These are phyloP conservation scores for Phaetusa simplex DNA, from an alignment of 2,113 vertebrate genomes.

Conservation along the genomic window DNA sequence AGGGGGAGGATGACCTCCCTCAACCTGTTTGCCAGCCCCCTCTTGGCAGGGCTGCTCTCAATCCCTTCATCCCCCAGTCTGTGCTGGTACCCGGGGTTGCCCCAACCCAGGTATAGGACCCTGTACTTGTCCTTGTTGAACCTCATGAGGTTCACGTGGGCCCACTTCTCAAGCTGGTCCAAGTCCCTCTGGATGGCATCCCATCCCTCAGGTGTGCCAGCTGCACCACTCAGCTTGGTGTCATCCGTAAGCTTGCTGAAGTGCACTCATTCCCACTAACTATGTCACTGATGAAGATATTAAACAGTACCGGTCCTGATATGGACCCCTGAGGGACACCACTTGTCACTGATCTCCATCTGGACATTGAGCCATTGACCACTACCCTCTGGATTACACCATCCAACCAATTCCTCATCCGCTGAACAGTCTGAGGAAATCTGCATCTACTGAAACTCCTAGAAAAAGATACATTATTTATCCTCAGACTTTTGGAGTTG, in stretches of 20 bases:
- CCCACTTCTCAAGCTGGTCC: neutral
- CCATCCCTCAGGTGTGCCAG: neutral
- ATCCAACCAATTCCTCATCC: neutral
- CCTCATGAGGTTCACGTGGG: no score
- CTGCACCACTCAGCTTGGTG: neutral
- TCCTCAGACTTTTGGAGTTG: neutral
- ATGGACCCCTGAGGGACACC: neutral
- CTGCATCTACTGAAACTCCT: neutral
- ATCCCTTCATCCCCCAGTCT: neutral
- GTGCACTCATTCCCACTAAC: neutral
- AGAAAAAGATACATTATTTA: neutral
- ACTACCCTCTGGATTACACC: neutral
- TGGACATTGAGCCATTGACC: neutral
- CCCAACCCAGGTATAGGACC: no score
- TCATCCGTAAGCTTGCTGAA: neutral
- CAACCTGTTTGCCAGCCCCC: no score
- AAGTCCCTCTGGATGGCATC: no score
- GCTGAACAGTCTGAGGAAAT: neutral
- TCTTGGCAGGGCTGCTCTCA: neutral
- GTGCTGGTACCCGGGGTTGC: no score
- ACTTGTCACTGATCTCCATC: neutral
- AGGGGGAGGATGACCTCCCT: no score
- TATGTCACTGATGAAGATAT: neutral
- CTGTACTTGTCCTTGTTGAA: no score
- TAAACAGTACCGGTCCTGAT: neutral